Conservation (phyloP, 1,140 invertebrate species). For the Chionoecetes opilio region DNA sequence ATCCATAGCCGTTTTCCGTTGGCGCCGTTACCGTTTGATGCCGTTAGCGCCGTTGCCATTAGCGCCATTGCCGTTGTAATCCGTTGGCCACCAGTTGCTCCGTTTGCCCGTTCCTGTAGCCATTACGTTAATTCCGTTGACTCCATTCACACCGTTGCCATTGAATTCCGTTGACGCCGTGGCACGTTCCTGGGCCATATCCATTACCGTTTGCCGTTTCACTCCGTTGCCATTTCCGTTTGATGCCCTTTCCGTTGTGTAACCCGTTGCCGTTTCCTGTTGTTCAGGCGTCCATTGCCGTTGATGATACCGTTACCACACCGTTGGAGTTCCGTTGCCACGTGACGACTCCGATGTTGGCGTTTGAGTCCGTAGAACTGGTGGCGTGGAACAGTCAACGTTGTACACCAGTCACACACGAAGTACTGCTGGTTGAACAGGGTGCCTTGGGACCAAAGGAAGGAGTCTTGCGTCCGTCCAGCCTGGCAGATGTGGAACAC, state of each 20-base stretch:
- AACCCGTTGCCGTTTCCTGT: constrained; percentile 10
- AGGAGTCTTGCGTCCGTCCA: constrained; percentile 47
- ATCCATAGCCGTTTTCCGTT: neutral
- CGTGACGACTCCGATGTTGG: neutral
- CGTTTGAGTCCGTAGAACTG: neutral
- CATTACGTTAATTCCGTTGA: neutral
- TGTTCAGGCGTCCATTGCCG: neutral
- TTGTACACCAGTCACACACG: constrained; percentile 74
- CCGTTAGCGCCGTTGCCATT: constrained; percentile 2
- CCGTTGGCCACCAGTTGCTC: neutral
- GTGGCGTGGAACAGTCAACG: constrained; percentile 61
- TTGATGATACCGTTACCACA: constrained; percentile 45
- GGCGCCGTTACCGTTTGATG: neutral
- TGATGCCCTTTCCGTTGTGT: neutral
- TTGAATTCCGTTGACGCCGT: neutral
- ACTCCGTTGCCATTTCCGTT: no score
- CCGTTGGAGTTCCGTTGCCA: neutral
- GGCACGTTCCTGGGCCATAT: neutral
- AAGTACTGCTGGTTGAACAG: constrained; percentile 69
- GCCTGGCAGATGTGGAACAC: constrained; percentile 73
- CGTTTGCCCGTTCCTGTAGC: constrained; percentile 19
- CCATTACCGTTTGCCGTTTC: neutral
- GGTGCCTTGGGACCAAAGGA: constrained; percentile 71
- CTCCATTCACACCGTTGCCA: neutral
- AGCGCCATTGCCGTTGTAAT: neutral